Evolutionary conservation across 2,888 invertebrate genomes (phyloP).

Genomic region (Drosophila dives): DNA sequence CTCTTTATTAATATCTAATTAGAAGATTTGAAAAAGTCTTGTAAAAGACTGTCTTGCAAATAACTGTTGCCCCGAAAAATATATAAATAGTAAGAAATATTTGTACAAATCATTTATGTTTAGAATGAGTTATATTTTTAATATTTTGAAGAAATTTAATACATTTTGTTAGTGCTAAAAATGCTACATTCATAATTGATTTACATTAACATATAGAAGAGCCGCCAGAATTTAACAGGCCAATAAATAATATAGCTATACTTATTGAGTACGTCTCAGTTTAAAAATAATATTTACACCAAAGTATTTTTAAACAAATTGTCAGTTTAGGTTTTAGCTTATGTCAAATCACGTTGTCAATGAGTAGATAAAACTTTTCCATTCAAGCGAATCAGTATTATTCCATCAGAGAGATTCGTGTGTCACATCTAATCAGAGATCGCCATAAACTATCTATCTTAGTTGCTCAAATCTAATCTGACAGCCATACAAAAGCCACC

Average conservation of each 20-base stretch:
- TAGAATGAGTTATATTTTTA: not conserved
- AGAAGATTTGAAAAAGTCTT: not conserved
- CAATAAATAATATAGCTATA: not conserved
- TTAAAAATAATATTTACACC: not conserved
- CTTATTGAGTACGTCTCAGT: no score
- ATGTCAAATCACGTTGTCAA: constrained; percentile 11
- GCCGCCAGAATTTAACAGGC: not conserved
- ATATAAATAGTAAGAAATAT: not conserved
- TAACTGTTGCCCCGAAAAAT: not conserved
- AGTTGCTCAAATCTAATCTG: constrained; percentile 51
- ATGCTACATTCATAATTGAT: not conserved
- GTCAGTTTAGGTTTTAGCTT: not conserved
- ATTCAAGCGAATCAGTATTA: not conserved
- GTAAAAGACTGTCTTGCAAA: not conserved
- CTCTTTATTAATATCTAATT: not conserved
- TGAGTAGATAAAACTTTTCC: not conserved
- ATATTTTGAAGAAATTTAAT: not conserved
- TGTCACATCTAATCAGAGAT: constrained; percentile 25
- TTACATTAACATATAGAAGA: not conserved
- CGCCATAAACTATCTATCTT: constrained; percentile 36
- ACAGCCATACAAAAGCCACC: constrained; percentile 47
- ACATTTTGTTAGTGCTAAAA: not conserved
- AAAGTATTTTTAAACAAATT: not conserved
- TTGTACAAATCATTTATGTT: not conserved
- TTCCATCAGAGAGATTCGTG: not conserved